Percentiles rank a stretch among this genome's conserved stretches.
Evolutionary conservation across 2,797 vertebrate genomes (phyloP).

Genomic region (Silurus aristotelis): DNA sequence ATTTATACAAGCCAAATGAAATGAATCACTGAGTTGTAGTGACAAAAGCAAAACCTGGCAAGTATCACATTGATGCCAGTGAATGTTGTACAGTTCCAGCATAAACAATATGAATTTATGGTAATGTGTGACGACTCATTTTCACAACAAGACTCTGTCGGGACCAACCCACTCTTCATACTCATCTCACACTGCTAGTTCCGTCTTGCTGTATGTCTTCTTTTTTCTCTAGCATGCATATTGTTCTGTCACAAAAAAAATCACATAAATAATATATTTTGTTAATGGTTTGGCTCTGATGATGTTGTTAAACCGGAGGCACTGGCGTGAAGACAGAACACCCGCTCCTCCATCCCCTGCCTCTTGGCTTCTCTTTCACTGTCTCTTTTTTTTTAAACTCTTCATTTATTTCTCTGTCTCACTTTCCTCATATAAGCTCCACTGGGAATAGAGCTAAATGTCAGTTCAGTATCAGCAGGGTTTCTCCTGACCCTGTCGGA

Average conservation of each 20-base stretch:
- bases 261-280: slow-evolving; percentile 27
- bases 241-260: background rate
- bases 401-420: slow-evolving; percentile 9
- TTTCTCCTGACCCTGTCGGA: slow-evolving; percentile 27
- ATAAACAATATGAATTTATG: background rate
- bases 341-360: background rate
- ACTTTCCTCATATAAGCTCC: slow-evolving; percentile 47
- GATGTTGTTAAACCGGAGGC: background rate
- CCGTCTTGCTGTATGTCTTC: background rate
- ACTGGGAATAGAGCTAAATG: slow-evolving; percentile 38
- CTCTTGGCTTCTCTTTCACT: background rate
- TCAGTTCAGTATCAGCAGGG: slow-evolving; percentile 43
- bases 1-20: background rate
- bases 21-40: background rate
- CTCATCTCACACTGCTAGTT: background rate
- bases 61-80: background rate
- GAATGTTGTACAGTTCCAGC: background rate
- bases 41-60: background rate
- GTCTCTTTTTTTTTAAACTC: slow-evolving; percentile 23
- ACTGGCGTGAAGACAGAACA: background rate
- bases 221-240: background rate
- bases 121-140: slow-evolving; percentile 12
- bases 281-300: background rate
- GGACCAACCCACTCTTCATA: slow-evolving; percentile 10
- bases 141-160: slow-evolving; percentile 13